Base-by-base conservation (phyloP, 2,797 vertebrate species). In the Liparis tanakae region DNA sequence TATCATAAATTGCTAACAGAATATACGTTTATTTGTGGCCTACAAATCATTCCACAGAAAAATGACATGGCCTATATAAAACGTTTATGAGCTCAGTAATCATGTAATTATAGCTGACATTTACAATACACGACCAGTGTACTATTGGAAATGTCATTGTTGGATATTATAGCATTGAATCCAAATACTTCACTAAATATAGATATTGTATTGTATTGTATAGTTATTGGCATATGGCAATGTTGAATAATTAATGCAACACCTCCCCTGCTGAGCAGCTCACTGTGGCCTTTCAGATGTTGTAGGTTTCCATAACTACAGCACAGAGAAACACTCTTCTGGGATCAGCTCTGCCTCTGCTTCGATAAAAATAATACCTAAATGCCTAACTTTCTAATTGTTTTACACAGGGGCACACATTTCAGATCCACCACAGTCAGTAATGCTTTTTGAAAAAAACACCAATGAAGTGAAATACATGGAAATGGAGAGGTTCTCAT, bases 261-360 rank as follows among this genome's bases (percentile, higher is more conserved):
- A 54, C 62, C 33, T 72, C 81, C 66, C 85, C 83, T 64, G 64
- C 79, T 62, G 81, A 79, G 87, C 70, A 37, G 70, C 55, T 80
- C 50, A 72, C 63, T 64, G 56, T 8, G 46, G 46, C 57, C 22
- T 25, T 67, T 76, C 54, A 67, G 30, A 46, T 79, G 84, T 79
- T 78, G 70, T 70, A 63, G 69, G 64, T 89, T 65, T 85, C 81
- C 79, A 85, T 84, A 79, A 82, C 82, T 72, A 87, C 75, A 78
- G 72, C 15, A 50, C 66, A 14, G 37, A 61, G 22, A 78, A 58
- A 86, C 80, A 60, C 51, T 48, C 48, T 53, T 54, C 63, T 54
- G 33, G 12, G 50, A 67, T 65, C 60, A 51, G 56, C 56, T 81
- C 58, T 62, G 58, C 17, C 22, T 63, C 41, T 18, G 41, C 20